These are phyloP conservation scores for Paedocypris sp. DNA, from an alignment of 2,113 vertebrate genomes.

Conservation along the genomic window DNA sequence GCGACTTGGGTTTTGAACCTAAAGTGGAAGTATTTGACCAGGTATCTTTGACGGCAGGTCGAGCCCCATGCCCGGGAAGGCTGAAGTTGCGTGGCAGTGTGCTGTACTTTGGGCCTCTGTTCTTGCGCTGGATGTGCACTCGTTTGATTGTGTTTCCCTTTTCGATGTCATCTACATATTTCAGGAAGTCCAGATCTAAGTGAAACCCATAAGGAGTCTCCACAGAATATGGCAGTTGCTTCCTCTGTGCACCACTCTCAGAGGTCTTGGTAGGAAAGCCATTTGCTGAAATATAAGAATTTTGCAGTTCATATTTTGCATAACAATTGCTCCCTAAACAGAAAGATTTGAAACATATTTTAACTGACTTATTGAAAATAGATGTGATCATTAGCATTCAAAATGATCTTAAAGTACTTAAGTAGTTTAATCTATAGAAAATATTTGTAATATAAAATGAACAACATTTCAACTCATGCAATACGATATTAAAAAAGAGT, in stretches of 20 bases:
- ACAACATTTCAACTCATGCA: slow-evolving; percentile 26
- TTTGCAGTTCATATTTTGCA: slow-evolving; percentile 3
- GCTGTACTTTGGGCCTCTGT: slow-evolving; percentile 88
- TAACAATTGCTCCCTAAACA: too few species aligned
- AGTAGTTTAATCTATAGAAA: too few species aligned
- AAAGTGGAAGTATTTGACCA: slow-evolving; percentile 68
- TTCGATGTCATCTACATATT: slow-evolving; percentile 97
- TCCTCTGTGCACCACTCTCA: slow-evolving; percentile 65
- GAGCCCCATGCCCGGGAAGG: slow-evolving; percentile 70
- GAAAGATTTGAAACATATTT: too few species aligned
- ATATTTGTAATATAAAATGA: too few species aligned
- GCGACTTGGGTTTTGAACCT: slow-evolving; percentile 63
- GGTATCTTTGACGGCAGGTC: slow-evolving; percentile 56
- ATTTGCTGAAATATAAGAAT: slow-evolving; percentile 60
- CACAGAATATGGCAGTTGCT: slow-evolving; percentile 84
- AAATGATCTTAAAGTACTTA: too few species aligned
- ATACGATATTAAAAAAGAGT: not conserved
- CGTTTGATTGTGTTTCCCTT: slow-evolving; percentile 93
- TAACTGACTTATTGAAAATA: too few species aligned
- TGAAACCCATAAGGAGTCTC: slow-evolving; percentile 97
- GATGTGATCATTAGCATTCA: too few species aligned
- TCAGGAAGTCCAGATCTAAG: slow-evolving; percentile 93
- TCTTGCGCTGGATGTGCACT: slow-evolving; percentile 80
- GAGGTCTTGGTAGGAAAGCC: slow-evolving; percentile 58
- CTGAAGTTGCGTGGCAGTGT: slow-evolving; percentile 94